Evolutionary conservation across 2,888 invertebrate genomes (phyloP).

Genomic region (Stenotaenia linearis): DNA sequence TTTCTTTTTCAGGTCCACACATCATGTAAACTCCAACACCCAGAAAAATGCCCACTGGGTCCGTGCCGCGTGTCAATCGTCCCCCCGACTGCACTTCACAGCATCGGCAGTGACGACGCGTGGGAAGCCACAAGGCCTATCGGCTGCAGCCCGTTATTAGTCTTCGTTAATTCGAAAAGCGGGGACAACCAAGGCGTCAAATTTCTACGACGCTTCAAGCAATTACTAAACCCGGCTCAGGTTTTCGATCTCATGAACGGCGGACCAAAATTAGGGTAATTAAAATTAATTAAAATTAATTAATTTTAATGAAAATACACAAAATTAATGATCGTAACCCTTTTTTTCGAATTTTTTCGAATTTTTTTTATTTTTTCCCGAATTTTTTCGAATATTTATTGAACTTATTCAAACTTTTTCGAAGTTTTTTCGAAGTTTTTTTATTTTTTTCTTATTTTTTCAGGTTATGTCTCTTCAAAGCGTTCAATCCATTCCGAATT

Average conservation of each 20-base stretch:
- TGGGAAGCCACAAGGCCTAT: constrained; percentile 75
- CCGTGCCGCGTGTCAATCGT: constrained; percentile 85
- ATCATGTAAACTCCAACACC: constrained; percentile 75
- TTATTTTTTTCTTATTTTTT: neutral
- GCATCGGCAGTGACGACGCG: constrained; percentile 77
- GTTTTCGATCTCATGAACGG: constrained; percentile 92
- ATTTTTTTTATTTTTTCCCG: too few species aligned
- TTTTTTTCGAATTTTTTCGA: too few species aligned
- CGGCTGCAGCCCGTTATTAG: constrained; percentile 73
- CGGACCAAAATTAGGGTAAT: constrained; percentile 72
- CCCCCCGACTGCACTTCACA: constrained; percentile 87
- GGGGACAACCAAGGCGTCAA: constrained; percentile 97
- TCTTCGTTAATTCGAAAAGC: constrained; percentile 96
- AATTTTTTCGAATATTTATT: too few species aligned
- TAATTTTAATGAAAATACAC: too few species aligned
- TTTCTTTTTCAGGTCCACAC: constrained; percentile 64
- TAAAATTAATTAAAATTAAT: neutral
- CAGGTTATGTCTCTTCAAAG: constrained; percentile 79
- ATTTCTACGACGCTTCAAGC: constrained; percentile 88
- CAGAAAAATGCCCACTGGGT: constrained; percentile 76
- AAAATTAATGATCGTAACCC: too few species aligned
- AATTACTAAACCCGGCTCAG: constrained; percentile 92
- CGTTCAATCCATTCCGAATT: constrained; percentile 92
- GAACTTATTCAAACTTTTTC: too few species aligned
- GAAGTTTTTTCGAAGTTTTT: too few species aligned